Percentiles rank a stretch among this genome's conserved stretches.
These are phyloP conservation scores for Zootermopsis nevadensis DNA, from an alignment of 2,888 invertebrate species.

Conservation along the genomic window DNA sequence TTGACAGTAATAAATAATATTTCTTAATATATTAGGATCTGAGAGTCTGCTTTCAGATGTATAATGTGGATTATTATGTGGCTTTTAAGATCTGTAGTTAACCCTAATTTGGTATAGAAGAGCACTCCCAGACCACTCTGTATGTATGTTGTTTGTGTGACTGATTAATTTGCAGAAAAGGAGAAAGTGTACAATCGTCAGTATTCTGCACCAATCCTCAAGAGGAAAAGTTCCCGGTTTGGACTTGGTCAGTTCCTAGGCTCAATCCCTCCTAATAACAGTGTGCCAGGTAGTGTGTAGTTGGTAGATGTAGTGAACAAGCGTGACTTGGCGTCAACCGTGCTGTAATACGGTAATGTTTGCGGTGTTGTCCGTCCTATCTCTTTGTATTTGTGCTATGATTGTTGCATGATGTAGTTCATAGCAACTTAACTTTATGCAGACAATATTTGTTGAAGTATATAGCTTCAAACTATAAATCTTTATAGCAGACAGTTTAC, in stretches of 20 bases:
- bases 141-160: conserved; percentile 30
- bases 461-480: too few relatives aligned
- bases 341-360: conserved; percentile 33
- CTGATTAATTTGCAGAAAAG: conserved; percentile 69
- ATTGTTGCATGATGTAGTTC: conserved; percentile 6
- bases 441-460: background rate
- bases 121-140: background rate
- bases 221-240: conserved; percentile 91
- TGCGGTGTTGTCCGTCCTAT: conserved; percentile 25
- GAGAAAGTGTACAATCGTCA: conserved; percentile 91
- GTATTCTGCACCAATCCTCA: conserved; percentile 94
- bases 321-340: conserved; percentile 28
- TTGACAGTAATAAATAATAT: too few relatives aligned
- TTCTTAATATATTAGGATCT: too few relatives aligned
- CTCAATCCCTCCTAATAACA: conserved; percentile 69
- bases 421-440: background rate
- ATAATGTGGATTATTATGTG: background rate
- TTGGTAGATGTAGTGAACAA: conserved; percentile 55
- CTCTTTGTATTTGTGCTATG: conserved; percentile 17
- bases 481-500: too few relatives aligned
- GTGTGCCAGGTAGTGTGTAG: conserved; percentile 70
- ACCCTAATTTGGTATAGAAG: background rate
- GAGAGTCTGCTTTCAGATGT: too few relatives aligned
- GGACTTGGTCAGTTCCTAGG: conserved; percentile 87
- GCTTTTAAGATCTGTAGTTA: background rate